Evolutionary conservation across 2,888 invertebrate species (phyloP), one percentile per base, ranked within the genome.

Genomic region (Ethmia dodecea): DNA sequence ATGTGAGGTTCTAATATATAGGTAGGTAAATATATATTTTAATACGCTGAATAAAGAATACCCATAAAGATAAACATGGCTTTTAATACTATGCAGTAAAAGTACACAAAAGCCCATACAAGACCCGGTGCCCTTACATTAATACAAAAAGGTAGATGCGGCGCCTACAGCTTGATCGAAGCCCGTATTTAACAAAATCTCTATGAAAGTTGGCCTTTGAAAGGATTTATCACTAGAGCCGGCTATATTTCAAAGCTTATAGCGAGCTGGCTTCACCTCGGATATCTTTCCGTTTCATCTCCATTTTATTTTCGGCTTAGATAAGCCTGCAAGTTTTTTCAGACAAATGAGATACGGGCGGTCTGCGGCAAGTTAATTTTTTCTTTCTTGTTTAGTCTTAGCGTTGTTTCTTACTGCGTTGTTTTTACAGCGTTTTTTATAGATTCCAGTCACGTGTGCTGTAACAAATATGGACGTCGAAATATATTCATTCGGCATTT

Each of bases 221-320:
- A 60, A 60, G 61, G 59, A 56, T 63, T 63, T 51, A 49, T 37
- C 45, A 40, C 35, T 38, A 49, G 28, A 60, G 57, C 60, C 60
- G 49, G 58, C 63, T 63, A 74, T 76, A 74, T 74, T 73, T 74
- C 67, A 69, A 65, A 67, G 64, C 64, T 68, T 67, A 67, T 62
- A 59, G 51, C 53, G 57, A 55, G 47, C 49, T 43, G 55, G 61
- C 49, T 64, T 57, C 61, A 64, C 68, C 65, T 66, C 54, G 52
- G 54, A 62, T 69, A 72, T 75, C 74, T 68, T 64, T 70, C 49
- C 68, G 65, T 70, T 78, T 68, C 65, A 72, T 76, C 71, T 76
- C 64, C 67, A 74, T 75, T 78, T 75, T 75, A 73, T 70, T 72
- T 67, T 68, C 58, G 57, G 63, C 66, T 66, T 62, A 69, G 67